Base-by-base conservation (phyloP, 2,113 vertebrate genomes). In the Alligator mississippiensis region DNA sequence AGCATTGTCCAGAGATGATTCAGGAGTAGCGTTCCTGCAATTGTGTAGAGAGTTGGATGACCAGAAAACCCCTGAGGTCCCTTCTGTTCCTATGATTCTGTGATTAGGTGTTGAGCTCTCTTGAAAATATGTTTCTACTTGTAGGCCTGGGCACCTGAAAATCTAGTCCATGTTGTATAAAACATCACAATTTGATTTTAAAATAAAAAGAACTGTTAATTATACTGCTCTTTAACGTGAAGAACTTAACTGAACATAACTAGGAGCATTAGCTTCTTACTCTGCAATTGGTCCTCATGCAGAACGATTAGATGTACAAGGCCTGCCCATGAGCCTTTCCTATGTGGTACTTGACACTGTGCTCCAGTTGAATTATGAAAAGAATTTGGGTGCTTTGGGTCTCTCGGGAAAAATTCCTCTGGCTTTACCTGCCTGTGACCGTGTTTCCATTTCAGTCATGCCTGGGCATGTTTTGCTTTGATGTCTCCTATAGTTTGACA, bases 161-260 rank as follows among this genome's bases (percentile, higher is more conserved):
- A 54, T 38, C 68, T 72, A 34, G 30, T 24, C 30, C 30, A 34
- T 0, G 3, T 68, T 90, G 24, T 66, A 90, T n/a, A 66, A 68
- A 90, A n/a, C 55, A 81, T 64, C 13, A 24, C 77, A 79, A 64
- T 21, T 38, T 38, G 58, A 81, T 88, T 64, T 82, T 87, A 84
- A 93, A 80, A 70, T 64, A 9, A 70, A 55, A 89, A 61, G 0
- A 8, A 8, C 24, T 17, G 2, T 54, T 34, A 77, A 28, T 70
- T 76, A 5, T 18, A 87, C 47, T 70, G 83, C 85, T 77, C 10
- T 6, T 72, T 22, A 21, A n/a, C 0, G 0, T 21, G 57, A 79
- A 57, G 38, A 22, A 2, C 81, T 83, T 82, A 34, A 24, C 66
- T 80, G 59, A 27, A 5, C 64, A 63, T 60, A 3, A 7, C 2